Evolutionary conservation across 1,140 invertebrate species (phyloP).

Genomic region (Drosophila yakuba): DNA sequence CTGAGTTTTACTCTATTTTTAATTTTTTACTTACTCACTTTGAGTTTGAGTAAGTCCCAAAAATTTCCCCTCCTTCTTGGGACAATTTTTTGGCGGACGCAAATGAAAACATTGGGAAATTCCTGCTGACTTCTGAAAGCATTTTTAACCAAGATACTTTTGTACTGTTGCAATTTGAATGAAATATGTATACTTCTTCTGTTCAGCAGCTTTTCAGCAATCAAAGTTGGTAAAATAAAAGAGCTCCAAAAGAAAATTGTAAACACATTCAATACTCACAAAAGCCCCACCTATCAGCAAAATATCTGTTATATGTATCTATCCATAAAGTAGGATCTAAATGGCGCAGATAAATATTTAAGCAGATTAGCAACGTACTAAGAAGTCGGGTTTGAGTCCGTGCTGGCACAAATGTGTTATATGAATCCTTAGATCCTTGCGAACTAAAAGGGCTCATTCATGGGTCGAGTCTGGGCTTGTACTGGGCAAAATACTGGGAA

Average conservation of each 20-base stretch:
- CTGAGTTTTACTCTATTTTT: background rate
- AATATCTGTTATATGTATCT: background rate
- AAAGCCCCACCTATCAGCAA: background rate
- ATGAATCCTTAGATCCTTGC: background rate
- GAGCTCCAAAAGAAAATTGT: too few species aligned
- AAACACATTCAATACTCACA: background rate
- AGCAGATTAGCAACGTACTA: background rate
- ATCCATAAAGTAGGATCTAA: background rate
- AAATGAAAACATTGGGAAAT: background rate
- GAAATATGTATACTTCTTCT: too few species aligned
- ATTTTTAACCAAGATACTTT: too few species aligned
- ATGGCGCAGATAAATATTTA: background rate
- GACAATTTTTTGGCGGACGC: background rate
- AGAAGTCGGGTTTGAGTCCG: background rate
- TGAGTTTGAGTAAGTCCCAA: slow-evolving; percentile 16
- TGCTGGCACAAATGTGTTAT: background rate
- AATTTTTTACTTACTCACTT: background rate
- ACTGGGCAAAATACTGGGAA: too few species aligned
- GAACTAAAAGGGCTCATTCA: background rate
- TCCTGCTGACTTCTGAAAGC: background rate
- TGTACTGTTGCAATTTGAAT: too few species aligned
- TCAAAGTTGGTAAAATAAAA: too few species aligned
- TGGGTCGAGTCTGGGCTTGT: background rate
- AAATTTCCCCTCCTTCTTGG: slow-evolving; percentile 12
- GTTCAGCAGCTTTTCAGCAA: too few species aligned